Conservation (phyloP, 2,888 invertebrate species). For the Apeira syringaria region DNA sequence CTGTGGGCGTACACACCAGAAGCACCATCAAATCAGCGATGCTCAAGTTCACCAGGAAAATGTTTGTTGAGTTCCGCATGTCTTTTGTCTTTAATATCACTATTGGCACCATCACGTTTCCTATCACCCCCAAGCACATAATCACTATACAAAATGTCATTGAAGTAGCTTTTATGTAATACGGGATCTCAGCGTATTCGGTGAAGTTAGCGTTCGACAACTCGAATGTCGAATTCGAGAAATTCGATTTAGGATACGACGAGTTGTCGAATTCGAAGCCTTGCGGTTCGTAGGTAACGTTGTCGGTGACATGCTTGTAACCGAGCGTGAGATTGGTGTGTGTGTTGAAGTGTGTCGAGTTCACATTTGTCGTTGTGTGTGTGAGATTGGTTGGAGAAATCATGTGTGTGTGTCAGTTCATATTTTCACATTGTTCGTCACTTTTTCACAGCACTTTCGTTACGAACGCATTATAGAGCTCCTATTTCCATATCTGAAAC, state of each 20-base stretch:
- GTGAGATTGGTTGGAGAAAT: slow-evolving; percentile 69
- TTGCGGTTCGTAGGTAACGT: slow-evolving; percentile 33
- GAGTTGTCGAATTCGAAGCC: slow-evolving; percentile 25
- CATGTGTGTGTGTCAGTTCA: slow-evolving; percentile 67
- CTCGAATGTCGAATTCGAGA: slow-evolving; percentile 42
- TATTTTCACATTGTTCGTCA: slow-evolving; percentile 61
- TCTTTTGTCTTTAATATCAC: slow-evolving; percentile 96
- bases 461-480: slow-evolving; percentile 30
- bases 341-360: slow-evolving; percentile 35
- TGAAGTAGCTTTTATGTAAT: slow-evolving; percentile 94
- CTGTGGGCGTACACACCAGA: slow-evolving; percentile 95
- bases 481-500: slow-evolving; percentile 42
- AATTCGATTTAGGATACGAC: slow-evolving; percentile 29
- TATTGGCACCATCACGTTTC: slow-evolving; percentile 96
- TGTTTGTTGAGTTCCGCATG: slow-evolving; percentile 97
- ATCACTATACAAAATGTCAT: slow-evolving; percentile 95
- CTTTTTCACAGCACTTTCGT: slow-evolving; percentile 19
- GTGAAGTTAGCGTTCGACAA: slow-evolving; percentile 57
- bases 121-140: slow-evolving; percentile 94
- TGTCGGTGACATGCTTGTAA: slow-evolving; percentile 36
- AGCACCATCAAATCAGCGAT: slow-evolving; percentile 96
- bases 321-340: slow-evolving; percentile 33
- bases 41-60: slow-evolving; percentile 96
- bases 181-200: slow-evolving; percentile 87
- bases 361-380: slow-evolving; percentile 55